phyloP scores from a whole-genome alignment of 2,113 vertebrate genomes.

The Cygnus atratus region DNA sequence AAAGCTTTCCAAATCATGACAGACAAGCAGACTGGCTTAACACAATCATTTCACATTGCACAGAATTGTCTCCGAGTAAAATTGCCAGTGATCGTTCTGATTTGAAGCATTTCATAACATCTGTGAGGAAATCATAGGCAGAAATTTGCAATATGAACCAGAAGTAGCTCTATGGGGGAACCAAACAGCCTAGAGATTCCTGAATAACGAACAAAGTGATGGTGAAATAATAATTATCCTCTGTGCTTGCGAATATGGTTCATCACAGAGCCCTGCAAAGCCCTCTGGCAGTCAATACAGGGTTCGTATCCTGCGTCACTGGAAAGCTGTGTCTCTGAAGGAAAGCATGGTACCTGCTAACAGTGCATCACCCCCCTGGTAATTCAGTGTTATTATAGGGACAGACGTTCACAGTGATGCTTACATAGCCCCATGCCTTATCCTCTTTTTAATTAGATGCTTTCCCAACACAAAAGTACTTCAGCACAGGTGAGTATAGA shows the following conservation, averaged over 20 bases:
- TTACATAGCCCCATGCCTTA: background rate
- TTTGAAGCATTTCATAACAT: background rate
- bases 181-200: background rate
- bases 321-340: background rate
- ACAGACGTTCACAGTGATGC: background rate
- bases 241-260: background rate
- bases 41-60: conserved; percentile 13
- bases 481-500: background rate
- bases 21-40: conserved; percentile 1
- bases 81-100: background rate
- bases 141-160: background rate
- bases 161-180: background rate
- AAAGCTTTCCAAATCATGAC: background rate
- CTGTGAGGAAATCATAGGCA: background rate
- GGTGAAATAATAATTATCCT: background rate
- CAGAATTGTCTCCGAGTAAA: conserved; percentile 13
- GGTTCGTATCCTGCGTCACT: background rate
- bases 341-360: background rate
- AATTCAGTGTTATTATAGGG: background rate
- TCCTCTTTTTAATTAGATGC: background rate
- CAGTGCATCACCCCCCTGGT: background rate
- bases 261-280: background rate
- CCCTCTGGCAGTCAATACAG: background rate
- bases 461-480: background rate
- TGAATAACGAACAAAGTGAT: background rate